A percentile compares a stretch with the other conserved stretches of the same genome.
These are phyloP conservation scores for Meiosimyza decipiens DNA, from an alignment of 2,888 invertebrate genomes.

Conservation along the genomic window DNA sequence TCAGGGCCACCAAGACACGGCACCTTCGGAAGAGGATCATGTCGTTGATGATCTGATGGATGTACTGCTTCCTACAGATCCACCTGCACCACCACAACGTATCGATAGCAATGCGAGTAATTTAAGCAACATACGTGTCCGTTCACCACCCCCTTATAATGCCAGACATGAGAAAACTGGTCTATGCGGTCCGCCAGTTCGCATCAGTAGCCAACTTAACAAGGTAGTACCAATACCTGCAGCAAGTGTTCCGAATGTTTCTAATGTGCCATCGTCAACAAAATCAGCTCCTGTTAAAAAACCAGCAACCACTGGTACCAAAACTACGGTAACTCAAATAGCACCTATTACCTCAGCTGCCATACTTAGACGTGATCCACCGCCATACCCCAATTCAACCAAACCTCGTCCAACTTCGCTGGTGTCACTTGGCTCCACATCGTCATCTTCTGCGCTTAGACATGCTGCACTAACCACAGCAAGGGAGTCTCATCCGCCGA, in stretches of 20 bases:
- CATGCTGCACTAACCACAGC: slow-evolving; percentile 48
- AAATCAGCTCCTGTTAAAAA: slow-evolving; percentile 40
- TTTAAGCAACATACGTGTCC: slow-evolving; percentile 64
- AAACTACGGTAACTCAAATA: slow-evolving; percentile 34
- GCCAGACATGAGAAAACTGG: slow-evolving; percentile 73
- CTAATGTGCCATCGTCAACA: slow-evolving; percentile 32
- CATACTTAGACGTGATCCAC: slow-evolving; percentile 71
- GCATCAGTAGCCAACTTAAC: slow-evolving; percentile 38
- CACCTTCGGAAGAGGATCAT: slow-evolving; percentile 70
- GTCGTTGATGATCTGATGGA: slow-evolving; percentile 63
- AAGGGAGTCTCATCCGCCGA: not conserved
- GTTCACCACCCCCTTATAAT: slow-evolving; percentile 78
- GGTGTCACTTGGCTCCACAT: slow-evolving; percentile 60
- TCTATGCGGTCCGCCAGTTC: slow-evolving; percentile 64
- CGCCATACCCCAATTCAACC: slow-evolving; percentile 73
- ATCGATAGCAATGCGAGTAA: slow-evolving; percentile 72
- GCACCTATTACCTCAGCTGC: slow-evolving; percentile 41
- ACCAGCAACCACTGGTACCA: slow-evolving; percentile 37
- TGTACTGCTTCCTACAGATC: slow-evolving; percentile 67
- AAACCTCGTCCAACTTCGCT: slow-evolving; percentile 66
- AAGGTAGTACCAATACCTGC: not conserved
- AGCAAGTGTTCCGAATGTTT: slow-evolving; percentile 10
- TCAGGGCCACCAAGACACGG: slow-evolving; percentile 72
- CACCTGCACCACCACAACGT: slow-evolving; percentile 78
- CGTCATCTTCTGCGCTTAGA: slow-evolving; percentile 58